A percentile compares a stretch with the other conserved stretches of the same genome.
Conservation (phyloP, 2,888 invertebrate species). For the Papilio protenor region DNA sequence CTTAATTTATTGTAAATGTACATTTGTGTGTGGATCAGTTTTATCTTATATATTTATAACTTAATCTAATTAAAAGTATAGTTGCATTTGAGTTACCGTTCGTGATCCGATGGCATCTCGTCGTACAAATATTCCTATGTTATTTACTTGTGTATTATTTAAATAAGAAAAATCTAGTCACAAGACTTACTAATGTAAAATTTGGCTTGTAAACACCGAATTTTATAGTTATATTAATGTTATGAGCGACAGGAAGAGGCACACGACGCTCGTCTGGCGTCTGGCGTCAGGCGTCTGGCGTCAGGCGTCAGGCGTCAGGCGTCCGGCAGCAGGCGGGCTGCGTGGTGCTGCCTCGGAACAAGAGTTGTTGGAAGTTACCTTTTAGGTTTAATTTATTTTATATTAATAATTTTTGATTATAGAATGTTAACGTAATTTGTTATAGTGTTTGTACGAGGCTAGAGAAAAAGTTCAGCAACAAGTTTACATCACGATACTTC, state of each 20-base stretch:
- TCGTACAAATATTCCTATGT: slow-evolving; percentile 85
- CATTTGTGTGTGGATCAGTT: slow-evolving; percentile 81
- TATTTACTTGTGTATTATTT: slow-evolving; percentile 82
- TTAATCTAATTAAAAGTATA: slow-evolving; percentile 72
- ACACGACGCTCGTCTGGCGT: too few species aligned
- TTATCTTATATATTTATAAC: slow-evolving; percentile 59
- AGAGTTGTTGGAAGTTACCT: slow-evolving; percentile 79
- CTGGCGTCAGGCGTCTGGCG: slow-evolving; percentile 47
- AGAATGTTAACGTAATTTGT: slow-evolving; percentile 76
- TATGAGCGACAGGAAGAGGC: slow-evolving; percentile 68
- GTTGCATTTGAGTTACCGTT: slow-evolving; percentile 85
- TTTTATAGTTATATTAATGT: slow-evolving; percentile 68
- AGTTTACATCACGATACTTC: slow-evolving; percentile 58
- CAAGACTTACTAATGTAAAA: slow-evolving; percentile 82
- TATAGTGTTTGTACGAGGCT: slow-evolving; percentile 69
- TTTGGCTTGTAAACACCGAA: slow-evolving; percentile 76
- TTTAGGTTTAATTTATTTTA: slow-evolving; percentile 79
- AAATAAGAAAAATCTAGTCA: slow-evolving; percentile 83
- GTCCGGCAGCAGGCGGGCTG: slow-evolving; percentile 33
- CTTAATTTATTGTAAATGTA: slow-evolving; percentile 79
- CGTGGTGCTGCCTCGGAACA: slow-evolving; percentile 47
- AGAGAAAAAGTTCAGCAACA: slow-evolving; percentile 82
- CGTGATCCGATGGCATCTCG: slow-evolving; percentile 84
- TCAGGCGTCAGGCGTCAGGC: slow-evolving; percentile 33
- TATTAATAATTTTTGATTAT: slow-evolving; percentile 76